Evolutionary conservation across 2,888 invertebrate genomes (phyloP).

Genomic region (Drosophila vallismaia): DNA sequence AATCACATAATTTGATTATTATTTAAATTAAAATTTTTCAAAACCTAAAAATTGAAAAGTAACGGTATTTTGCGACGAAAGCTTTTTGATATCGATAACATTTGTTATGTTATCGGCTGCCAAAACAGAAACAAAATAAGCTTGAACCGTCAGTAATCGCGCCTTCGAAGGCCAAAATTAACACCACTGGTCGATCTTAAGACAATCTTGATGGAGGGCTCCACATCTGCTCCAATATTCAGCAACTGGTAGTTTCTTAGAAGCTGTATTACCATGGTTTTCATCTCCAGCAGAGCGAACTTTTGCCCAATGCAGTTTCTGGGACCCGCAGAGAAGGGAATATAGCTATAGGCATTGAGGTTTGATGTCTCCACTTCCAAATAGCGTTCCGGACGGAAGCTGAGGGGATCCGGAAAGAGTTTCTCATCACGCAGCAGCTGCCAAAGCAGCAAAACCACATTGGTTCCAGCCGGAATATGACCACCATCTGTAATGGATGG

Average conservation of each 20-base stretch:
- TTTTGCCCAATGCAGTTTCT: slow-evolving; percentile 83
- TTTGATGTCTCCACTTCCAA: slow-evolving; percentile 77
- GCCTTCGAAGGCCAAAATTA: slow-evolving; percentile 72
- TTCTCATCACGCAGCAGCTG: slow-evolving; percentile 54
- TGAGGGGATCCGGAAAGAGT: slow-evolving; percentile 67
- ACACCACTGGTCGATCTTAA: slow-evolving; percentile 80
- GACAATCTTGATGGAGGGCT: slow-evolving; percentile 80
- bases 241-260: slow-evolving; percentile 76
- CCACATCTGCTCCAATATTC: slow-evolving; percentile 73
- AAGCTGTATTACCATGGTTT: slow-evolving; percentile 77
- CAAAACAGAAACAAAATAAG: background rate
- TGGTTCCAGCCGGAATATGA: slow-evolving; percentile 74
- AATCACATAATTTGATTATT: background rate
- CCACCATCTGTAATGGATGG: slow-evolving; percentile 66
- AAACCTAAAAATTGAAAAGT: background rate
- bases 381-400: slow-evolving; percentile 77
- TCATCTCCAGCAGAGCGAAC: slow-evolving; percentile 82
- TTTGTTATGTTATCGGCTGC: background rate
- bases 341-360: slow-evolving; percentile 67
- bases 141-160: slow-evolving; percentile 20
- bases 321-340: slow-evolving; percentile 82
- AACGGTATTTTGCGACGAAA: background rate
- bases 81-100: slow-evolving; percentile 5
- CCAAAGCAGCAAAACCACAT: slow-evolving; percentile 64
- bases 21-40: background rate